phyloP scores from a whole-genome alignment of 2,797 vertebrate species.

The Melanitta fusca region DNA sequence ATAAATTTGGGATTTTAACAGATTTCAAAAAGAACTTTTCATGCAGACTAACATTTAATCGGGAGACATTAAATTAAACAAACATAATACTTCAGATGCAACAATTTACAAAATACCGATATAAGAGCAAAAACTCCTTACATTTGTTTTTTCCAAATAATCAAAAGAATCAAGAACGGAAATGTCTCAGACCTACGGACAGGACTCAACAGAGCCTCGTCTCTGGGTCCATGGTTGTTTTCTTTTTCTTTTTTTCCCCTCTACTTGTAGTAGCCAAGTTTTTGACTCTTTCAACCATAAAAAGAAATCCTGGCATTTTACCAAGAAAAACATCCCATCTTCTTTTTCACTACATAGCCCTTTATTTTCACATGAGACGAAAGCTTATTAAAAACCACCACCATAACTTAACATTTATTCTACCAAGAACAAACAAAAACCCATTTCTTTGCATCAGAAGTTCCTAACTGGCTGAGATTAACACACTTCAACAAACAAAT shows the following conservation, averaged over 20 bases:
- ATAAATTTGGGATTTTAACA: not conserved
- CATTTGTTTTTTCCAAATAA: not conserved
- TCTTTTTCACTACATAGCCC: not conserved
- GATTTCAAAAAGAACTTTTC: not conserved
- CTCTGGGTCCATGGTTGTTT: not conserved
- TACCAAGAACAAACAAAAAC: not conserved
- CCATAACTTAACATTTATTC: not conserved
- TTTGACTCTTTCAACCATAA: not conserved
- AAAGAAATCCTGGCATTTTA: not conserved
- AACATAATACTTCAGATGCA: not conserved
- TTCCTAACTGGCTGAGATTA: not conserved
- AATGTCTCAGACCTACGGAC: not conserved
- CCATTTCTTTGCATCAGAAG: not conserved
- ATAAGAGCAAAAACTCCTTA: not conserved
- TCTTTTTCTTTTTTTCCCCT: not conserved
- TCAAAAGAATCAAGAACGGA: not conserved
- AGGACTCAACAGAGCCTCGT: not conserved
- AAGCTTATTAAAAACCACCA: not conserved
- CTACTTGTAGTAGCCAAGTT: not conserved
- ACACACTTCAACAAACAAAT: not conserved
- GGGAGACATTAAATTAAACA: too few species aligned
- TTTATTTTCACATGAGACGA: not conserved
- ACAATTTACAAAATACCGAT: not conserved
- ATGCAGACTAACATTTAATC: not conserved
- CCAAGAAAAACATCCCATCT: not conserved